Evolutionary conservation across 2,888 invertebrate genomes (phyloP).

Genomic region (Nebria salina): DNA sequence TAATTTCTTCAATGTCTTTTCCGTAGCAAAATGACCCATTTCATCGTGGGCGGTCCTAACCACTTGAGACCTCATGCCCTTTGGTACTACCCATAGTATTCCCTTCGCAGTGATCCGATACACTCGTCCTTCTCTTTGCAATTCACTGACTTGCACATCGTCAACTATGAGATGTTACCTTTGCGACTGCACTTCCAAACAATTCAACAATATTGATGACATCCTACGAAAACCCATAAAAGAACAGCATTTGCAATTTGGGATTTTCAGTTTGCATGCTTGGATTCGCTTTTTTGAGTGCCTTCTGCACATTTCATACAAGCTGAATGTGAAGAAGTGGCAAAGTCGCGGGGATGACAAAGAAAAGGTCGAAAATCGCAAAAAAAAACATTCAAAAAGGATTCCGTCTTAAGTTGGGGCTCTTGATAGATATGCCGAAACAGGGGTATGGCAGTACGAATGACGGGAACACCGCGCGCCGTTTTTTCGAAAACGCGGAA

Average conservation of each 20-base stretch:
- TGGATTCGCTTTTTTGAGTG: constrained; percentile 56
- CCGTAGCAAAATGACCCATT: no score
- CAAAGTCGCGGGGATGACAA: constrained; percentile 52
- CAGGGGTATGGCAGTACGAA: no score
- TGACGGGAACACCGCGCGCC: no score
- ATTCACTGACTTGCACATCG: constrained; percentile 50
- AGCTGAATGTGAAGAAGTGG: constrained; percentile 54
- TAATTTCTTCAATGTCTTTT: no score
- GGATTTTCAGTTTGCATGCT: constrained; percentile 53
- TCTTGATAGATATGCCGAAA: no score
- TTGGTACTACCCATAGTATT: no score
- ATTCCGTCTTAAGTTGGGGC: constrained; percentile 42
- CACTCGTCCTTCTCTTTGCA: no score
- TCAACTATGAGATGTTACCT: constrained; percentile 52
- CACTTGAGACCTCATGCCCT: no score
- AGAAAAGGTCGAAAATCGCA: not conserved
- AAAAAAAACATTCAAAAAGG: constrained; percentile 50
- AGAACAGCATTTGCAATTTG: no score
- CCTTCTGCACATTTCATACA: constrained; percentile 54
- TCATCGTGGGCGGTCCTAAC: no score
- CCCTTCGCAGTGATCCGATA: no score
- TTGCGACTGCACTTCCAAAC: constrained; percentile 51
- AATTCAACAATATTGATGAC: constrained; percentile 49
- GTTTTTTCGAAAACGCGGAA: no score
- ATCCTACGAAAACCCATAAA: constrained; percentile 41